Evolutionary conservation across 2,113 vertebrate genomes (phyloP), one percentile per base, ranked within the genome.

Genomic region (Spea multiplicata): DNA sequence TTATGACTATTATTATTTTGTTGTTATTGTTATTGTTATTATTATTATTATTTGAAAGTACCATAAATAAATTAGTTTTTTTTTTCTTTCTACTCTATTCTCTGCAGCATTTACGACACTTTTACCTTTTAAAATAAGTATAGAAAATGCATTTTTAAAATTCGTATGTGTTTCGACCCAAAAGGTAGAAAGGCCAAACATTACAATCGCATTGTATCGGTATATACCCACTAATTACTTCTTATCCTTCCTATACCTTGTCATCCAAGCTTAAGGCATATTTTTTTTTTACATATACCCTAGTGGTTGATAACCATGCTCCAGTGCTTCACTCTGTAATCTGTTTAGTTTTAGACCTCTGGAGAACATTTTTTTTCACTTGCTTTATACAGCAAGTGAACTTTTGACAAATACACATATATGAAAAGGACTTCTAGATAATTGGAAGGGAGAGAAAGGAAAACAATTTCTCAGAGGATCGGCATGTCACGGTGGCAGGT

Each of bases 341-440:
- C 89, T 86, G 86, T 86, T 84, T 85, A 83, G 80, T 83, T 82
- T 78, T 69, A 87, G 76, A 88, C 91, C 89, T 91, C 92, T 84
- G 88, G 93, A 95, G 93, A 86, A 91, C 92, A 94, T 93, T 88
- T 92, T 10, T 91, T 91, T n/a, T n/a, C n/a, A 93, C 89, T 89
- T 92, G 92, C 89, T 30, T 30, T 30, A 92, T 93, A 93, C 92
- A 92, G 88, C 93, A 93, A 88, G 90, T 94, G 91, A 95, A 95
- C 93, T 94, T 94, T 92, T 92, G 92, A 95, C 93, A 94, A 96
- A 94, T 94, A 95, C 95, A 93, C 95, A 93, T 92, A 94, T 84
- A 47, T 57, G 86, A 90, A 93, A 93, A 93, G 92, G 93, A 93
- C 93, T 94, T 91, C 94, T 88, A 94, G 94, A 95, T 98, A 96